These are phyloP conservation scores for Teinopalpus imperialis DNA, from an alignment of 2,888 invertebrate species.

Conservation along the genomic window DNA sequence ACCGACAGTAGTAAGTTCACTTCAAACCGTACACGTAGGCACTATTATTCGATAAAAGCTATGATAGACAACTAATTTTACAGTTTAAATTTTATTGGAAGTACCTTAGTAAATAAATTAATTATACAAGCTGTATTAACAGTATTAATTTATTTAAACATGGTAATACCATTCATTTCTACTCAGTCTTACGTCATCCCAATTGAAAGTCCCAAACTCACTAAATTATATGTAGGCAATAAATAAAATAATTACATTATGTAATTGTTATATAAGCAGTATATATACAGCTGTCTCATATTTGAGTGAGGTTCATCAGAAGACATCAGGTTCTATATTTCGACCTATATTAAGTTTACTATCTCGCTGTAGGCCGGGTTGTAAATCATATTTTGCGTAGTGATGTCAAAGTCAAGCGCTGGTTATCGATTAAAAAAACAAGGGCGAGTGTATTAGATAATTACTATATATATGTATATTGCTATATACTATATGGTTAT, in stretches of 20 bases:
- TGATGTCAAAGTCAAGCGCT: too few relatives aligned
- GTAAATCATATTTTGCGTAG: too few relatives aligned
- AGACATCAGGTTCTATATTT: too few relatives aligned
- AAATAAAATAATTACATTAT: conserved; percentile 18
- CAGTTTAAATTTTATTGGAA: conserved; percentile 18
- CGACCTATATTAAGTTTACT: too few relatives aligned
- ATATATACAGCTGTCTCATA: conserved; percentile 14
- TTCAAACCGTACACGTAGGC: too few relatives aligned
- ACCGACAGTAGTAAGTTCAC: too few relatives aligned
- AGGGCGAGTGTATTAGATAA: too few relatives aligned
- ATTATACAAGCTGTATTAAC: conserved; percentile 13
- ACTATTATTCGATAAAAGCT: conserved; percentile 8
- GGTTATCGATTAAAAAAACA: too few relatives aligned
- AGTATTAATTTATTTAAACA: conserved; percentile 8
- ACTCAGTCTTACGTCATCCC: conserved; percentile 24
- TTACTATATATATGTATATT: too few relatives aligned
- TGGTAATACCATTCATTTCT: conserved; percentile 20
- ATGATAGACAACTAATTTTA: conserved; percentile 9
- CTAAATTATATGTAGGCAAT: conserved; percentile 9
- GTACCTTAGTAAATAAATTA: conserved; percentile 12
- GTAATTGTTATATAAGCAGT: conserved; percentile 9
- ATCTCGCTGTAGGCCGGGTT: too few relatives aligned
- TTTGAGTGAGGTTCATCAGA: too few relatives aligned
- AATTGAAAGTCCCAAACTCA: conserved; percentile 10
- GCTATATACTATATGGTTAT: too few relatives aligned